Conservation (phyloP, 2,888 invertebrate species). For the Drosophila niveifrons region DNA sequence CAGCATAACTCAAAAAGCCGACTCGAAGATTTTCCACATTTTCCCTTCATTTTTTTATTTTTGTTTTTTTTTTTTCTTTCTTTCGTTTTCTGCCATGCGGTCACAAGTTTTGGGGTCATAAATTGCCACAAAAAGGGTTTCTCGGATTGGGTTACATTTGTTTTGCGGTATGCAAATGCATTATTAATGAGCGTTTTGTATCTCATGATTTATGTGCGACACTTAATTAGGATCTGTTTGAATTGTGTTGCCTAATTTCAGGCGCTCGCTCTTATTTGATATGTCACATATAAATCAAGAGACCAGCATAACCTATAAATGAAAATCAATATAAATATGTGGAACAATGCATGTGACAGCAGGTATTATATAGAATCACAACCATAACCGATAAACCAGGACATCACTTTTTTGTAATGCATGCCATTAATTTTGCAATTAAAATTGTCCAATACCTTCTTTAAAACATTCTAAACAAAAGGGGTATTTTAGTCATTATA, state of each 20-base stretch:
- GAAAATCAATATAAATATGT: neutral
- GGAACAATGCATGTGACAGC: neutral
- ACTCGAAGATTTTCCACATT: conserved; percentile 49
- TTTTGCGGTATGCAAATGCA: conserved; percentile 68
- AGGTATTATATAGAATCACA: no score
- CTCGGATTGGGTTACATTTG: conserved; percentile 55
- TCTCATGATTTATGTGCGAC: conserved; percentile 69
- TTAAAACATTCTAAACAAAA: neutral
- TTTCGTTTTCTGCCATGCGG: conserved; percentile 10
- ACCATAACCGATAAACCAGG: neutral
- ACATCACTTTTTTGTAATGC: conserved; percentile 7
- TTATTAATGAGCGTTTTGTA: conserved; percentile 69
- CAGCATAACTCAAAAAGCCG: conserved; percentile 54
- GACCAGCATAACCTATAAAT: conserved; percentile 12
- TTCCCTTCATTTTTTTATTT: conserved; percentile 8
- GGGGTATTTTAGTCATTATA: neutral
- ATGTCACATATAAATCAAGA: conserved; percentile 49
- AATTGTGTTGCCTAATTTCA: conserved; percentile 33
- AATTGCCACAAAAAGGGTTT: conserved; percentile 59
- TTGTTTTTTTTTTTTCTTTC: neutral
- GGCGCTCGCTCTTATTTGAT: conserved; percentile 5
- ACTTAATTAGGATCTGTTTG: conserved; percentile 69
- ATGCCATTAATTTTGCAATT: conserved; percentile 59
- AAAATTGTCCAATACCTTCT: conserved; percentile 37
- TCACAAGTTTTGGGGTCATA: conserved; percentile 51